phyloP scores from a whole-genome alignment of 2,797 vertebrate species.

The Myotis findleyi region DNA sequence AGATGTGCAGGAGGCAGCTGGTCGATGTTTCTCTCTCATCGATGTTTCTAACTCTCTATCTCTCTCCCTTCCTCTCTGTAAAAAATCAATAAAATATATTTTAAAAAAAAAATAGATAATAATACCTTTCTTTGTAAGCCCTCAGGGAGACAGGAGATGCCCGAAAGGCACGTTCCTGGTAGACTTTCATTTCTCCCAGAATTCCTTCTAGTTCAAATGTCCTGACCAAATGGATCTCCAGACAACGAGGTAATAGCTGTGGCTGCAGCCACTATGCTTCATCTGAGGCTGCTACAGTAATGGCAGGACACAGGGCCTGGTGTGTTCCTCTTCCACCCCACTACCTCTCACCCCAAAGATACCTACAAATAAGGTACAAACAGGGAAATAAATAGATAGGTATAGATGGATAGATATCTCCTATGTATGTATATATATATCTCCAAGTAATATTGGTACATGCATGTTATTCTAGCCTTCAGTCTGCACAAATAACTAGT shows the following conservation, averaged over 20 bases:
- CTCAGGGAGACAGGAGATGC: background rate
- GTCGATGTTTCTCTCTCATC: too few relatives aligned
- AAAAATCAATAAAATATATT: too few relatives aligned
- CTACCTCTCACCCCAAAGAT: background rate
- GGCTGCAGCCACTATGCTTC: background rate
- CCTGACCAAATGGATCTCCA: background rate
- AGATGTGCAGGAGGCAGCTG: too few relatives aligned
- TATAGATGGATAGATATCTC: background rate
- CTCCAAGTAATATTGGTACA: background rate
- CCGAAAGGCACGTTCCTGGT: background rate
- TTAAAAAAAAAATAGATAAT: too few relatives aligned
- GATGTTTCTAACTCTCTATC: too few relatives aligned
- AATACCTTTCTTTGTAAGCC: background rate
- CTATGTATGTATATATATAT: too few relatives aligned
- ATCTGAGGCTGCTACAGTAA: background rate
- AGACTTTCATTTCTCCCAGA: background rate
- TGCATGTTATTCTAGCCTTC: background rate
- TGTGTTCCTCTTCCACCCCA: accelerated
- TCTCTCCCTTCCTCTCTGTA: too few relatives aligned
- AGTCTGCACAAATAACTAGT: background rate
- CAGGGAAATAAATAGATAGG: background rate
- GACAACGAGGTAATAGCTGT: background rate
- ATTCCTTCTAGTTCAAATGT: background rate
- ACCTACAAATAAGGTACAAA: background rate
- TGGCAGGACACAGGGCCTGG: background rate